A percentile compares a stretch with the other conserved stretches of the same genome.
Conservation (phyloP, 1,140 invertebrate species). For the Drosophila santomea region DNA sequence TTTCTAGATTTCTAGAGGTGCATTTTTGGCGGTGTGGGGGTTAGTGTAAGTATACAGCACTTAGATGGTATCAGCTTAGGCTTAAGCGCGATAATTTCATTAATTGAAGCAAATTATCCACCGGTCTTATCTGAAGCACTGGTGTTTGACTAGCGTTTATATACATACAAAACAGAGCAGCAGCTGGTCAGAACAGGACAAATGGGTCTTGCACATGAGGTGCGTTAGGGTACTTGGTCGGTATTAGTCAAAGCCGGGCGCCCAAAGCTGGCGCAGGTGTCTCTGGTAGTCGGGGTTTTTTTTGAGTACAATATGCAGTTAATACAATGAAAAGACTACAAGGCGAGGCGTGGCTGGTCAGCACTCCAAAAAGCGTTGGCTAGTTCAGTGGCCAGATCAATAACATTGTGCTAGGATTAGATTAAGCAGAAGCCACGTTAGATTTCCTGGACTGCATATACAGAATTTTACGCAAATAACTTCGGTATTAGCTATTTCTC, state of each 20-base stretch:
- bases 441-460: constrained; percentile 24
- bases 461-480: constrained; percentile 23
- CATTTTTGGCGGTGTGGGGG: constrained; percentile 35
- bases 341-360: constrained; percentile 47
- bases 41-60: constrained; percentile 65
- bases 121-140: constrained; percentile 22
- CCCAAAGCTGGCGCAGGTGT: constrained; percentile 21
- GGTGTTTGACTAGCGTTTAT: constrained; percentile 48
- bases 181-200: constrained; percentile 4
- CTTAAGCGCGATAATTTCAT: constrained; percentile 49
- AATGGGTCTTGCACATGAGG: constrained; percentile 1
- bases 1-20: constrained; percentile 57
- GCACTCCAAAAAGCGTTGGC: constrained; percentile 41
- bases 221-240: constrained; percentile 29
- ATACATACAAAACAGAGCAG: constrained; percentile 57
- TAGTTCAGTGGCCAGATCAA: constrained; percentile 28
- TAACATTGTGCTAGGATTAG: constrained; percentile 35
- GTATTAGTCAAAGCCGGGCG: constrained; percentile 41
- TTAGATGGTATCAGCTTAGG: constrained; percentile 57
- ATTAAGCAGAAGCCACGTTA: constrained; percentile 40
- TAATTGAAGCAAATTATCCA: constrained; percentile 66
- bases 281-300: constrained; percentile 10
- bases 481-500: constrained; percentile 14
- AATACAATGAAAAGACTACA: constrained; percentile 30
- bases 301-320: constrained; percentile 29